Evolutionary conservation across 1,140 invertebrate genomes (phyloP).

Genomic region (Neuroterus valhalla): DNA sequence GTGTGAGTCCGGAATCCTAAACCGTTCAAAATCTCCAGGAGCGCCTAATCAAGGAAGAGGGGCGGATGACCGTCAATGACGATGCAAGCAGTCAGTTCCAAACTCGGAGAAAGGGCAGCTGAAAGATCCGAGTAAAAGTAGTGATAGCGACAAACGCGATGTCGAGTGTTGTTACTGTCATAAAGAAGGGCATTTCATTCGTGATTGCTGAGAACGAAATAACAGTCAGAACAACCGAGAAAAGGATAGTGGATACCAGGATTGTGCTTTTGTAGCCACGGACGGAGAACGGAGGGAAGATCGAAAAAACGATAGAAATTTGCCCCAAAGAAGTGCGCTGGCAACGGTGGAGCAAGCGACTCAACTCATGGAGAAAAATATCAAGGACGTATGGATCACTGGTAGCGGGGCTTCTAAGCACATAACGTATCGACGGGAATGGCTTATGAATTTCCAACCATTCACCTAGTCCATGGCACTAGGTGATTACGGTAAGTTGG

Average conservation of each 20-base stretch:
- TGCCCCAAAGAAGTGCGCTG: neutral
- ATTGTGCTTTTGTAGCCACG: conserved; percentile 31
- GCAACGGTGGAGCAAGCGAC: conserved; percentile 12
- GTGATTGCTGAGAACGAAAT: conserved; percentile 31
- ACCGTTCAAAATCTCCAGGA: conserved; percentile 14
- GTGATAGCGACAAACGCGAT: conserved; percentile 26
- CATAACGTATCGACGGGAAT: conserved; percentile 23
- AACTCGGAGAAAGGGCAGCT: conserved; percentile 9
- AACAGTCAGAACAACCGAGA: conserved; percentile 25
- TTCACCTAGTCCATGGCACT: neutral
- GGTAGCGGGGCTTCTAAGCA: conserved; percentile 20
- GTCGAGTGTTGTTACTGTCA: conserved; percentile 43
- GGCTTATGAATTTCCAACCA: neutral
- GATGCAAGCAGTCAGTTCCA: conserved; percentile 14
- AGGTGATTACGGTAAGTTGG: neutral
- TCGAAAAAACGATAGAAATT: neutral
- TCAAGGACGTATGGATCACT: conserved; percentile 9
- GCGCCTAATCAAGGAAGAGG: conserved; percentile 43
- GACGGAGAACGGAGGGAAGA: neutral
- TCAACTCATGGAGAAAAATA: conserved; percentile 32
- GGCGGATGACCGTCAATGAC: conserved; percentile 19
- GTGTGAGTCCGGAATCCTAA: neutral
- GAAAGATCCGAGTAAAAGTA: no score
- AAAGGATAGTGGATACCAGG: neutral
- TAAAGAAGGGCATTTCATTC: conserved; percentile 41